Evolutionary conservation across 2,797 vertebrate species (phyloP).

Genomic region (Ctenopoma multispine): DNA sequence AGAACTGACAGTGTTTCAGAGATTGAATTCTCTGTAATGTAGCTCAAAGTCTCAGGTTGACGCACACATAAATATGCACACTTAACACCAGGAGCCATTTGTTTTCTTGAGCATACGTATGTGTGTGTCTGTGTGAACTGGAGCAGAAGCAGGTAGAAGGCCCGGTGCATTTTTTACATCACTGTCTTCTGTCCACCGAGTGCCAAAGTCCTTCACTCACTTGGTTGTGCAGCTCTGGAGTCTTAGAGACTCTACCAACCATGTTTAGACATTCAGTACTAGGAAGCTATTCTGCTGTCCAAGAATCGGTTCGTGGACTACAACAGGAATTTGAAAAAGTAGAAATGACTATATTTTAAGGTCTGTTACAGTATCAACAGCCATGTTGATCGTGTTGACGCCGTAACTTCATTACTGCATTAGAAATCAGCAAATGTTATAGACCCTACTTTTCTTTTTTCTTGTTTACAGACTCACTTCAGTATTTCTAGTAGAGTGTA

Average conservation of each 20-base stretch:
- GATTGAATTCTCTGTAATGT: slow-evolving; percentile 36
- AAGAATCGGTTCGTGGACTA: slow-evolving; percentile 17
- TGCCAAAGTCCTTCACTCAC: slow-evolving; percentile 62
- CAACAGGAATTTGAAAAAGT: slow-evolving; percentile 7
- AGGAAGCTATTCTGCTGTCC: slow-evolving; percentile 21
- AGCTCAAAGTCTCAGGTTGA: slow-evolving; percentile 60
- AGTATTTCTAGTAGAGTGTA: slow-evolving; percentile 63
- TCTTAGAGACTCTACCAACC: slow-evolving; percentile 17
- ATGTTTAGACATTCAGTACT: slow-evolving; percentile 19
- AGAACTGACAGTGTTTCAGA: slow-evolving; percentile 7
- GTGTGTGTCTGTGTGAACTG: slow-evolving; percentile 43
- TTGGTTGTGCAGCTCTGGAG: slow-evolving; percentile 32
- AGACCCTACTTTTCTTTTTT: slow-evolving; percentile 38
- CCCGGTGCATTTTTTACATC: slow-evolving; percentile 24
- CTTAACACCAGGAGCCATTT: slow-evolving; percentile 41
- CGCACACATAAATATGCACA: slow-evolving; percentile 10
- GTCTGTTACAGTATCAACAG: slow-evolving; percentile 48
- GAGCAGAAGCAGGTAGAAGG: slow-evolving; percentile 42
- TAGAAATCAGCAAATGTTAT: slow-evolving; percentile 25
- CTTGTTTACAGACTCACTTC: slow-evolving; percentile 65
- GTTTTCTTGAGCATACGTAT: slow-evolving; percentile 14
- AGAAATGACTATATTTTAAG: neutral
- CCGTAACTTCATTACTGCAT: slow-evolving; percentile 28
- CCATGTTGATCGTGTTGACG: slow-evolving; percentile 22
- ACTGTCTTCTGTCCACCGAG: slow-evolving; percentile 25